phyloP scores from a whole-genome alignment of 2,113 vertebrate genomes.

The Tapirus terrestris region DNA sequence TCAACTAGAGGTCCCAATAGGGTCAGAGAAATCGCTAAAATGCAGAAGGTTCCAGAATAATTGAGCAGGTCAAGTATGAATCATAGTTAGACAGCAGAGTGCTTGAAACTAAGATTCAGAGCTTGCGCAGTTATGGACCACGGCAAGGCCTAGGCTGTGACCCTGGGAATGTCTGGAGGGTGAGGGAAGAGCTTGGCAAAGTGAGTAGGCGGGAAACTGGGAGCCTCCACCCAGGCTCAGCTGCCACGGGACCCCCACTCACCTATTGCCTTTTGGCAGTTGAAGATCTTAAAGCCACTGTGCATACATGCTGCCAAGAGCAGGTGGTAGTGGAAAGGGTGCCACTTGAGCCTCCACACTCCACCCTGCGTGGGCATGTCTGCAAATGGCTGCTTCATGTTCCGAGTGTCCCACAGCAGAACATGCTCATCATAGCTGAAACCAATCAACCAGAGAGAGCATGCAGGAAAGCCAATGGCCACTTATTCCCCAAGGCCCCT shows the following conservation, averaged over 20 bases:
- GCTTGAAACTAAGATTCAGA: background rate
- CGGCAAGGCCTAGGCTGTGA: fast-evolving
- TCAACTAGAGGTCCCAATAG: fast-evolving
- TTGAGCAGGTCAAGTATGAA: fast-evolving
- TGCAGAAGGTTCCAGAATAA: background rate
- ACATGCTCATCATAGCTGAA: conserved; percentile 95
- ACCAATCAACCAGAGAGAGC: background rate
- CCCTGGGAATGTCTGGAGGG: fast-evolving
- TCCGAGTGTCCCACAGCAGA: conserved; percentile 94
- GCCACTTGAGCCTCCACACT: conserved; percentile 98
- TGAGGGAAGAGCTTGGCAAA: background rate
- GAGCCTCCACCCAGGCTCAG: background rate
- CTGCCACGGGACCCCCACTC: conserved; percentile 49
- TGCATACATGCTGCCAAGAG: conserved; percentile 97
- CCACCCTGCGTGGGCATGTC: conserved; percentile 91
- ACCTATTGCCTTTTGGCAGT: conserved; percentile 90
- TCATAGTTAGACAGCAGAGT: fast-evolving
- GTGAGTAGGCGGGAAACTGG: background rate
- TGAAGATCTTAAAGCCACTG: conserved; percentile 92
- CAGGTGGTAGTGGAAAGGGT: conserved; percentile 88
- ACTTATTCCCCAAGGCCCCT: background rate
- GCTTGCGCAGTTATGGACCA: fast-evolving
- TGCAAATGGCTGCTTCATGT: conserved; percentile 90
- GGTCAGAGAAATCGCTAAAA: too few species aligned
- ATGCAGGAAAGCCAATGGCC: background rate